Evolutionary conservation across 2,113 vertebrate species (phyloP).

Genomic region (Microtus montanus): DNA sequence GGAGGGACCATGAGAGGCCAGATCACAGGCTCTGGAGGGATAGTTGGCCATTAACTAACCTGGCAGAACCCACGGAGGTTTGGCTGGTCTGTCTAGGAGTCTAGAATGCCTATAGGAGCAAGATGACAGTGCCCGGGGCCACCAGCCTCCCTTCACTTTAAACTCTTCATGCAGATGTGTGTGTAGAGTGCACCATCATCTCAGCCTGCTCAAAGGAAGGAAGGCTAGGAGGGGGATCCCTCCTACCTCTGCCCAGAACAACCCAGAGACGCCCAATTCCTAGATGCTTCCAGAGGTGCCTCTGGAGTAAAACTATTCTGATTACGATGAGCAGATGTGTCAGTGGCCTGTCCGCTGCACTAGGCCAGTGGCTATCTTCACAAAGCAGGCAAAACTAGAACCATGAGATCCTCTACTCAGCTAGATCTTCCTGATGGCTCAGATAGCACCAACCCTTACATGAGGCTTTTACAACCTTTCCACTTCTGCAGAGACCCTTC

Average conservation of each 20-base stretch:
- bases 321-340: not conserved
- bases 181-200: constrained; percentile 34
- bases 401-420: not conserved
- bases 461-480: not conserved
- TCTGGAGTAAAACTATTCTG: not conserved
- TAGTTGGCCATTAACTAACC: constrained; percentile 49
- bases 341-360: constrained; percentile 1
- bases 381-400: constrained; percentile 36
- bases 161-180: constrained; percentile 55
- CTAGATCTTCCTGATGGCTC: not conserved
- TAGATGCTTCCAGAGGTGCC: constrained; percentile 1
- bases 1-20: constrained; percentile 58
- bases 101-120: constrained; percentile 33
- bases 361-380: constrained; percentile 21
- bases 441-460: constrained; percentile 25
- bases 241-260: constrained; percentile 10
- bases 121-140: constrained; percentile 51
- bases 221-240: not conserved
- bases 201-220: constrained; percentile 61
- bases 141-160: constrained; percentile 47
- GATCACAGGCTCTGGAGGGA: constrained; percentile 65
- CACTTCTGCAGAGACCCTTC: constrained; percentile 34
- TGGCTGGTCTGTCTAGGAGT: constrained; percentile 53
- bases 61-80: constrained; percentile 55
- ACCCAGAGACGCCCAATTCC: not conserved